Evolutionary conservation across 2,797 vertebrate genomes (phyloP), one percentile per base, ranked within the genome.

Genomic region (Pseudochirops corinnae): DNA sequence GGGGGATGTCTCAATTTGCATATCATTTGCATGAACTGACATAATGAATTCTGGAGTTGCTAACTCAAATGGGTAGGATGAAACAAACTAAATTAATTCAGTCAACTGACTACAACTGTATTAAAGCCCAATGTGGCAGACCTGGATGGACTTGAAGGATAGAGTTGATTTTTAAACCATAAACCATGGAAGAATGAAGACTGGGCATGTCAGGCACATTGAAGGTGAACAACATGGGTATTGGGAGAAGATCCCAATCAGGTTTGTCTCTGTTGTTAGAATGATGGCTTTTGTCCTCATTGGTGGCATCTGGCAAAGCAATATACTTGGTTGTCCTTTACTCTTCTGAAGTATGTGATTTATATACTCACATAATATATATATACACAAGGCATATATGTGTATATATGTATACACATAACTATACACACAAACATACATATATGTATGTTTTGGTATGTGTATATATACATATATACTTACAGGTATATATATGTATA

Each of bases 11-110:
- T 56, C 31, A 96, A 93, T 95, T 92, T 95, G 95, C 94, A 98
- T 98, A 55, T 56, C 50, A 95, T 98, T 97, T 98, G 94, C 95
- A 98, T 95, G 0, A 3, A 95, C 97, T 97, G 98, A 46, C 94
- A 98, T 97, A 98, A 98, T 93, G 12, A n/a, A 5, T 87, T 91
- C 92, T 91, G 56, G 91, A 90, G 91, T 55, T 95, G 95, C 92
- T 92, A 93, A 97, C 95, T 97, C 93, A 90, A 96, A 95, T 94
- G 96, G 62, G 56, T 92, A 92, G 91, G 93, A 93, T 93, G 96
- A 82, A 95, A 91, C 93, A 94, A 96, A 93, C 56, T 67, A 93
- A 97, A 96, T 82, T 46, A 82, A 96, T 94, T 57, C 93, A 93
- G 87, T 82, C 18, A 82, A 82, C 18, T 82, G n/a, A 46, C n/a